phyloP scores from a whole-genome alignment of 2,888 invertebrate genomes.

The Lepidochrysops patricia region DNA sequence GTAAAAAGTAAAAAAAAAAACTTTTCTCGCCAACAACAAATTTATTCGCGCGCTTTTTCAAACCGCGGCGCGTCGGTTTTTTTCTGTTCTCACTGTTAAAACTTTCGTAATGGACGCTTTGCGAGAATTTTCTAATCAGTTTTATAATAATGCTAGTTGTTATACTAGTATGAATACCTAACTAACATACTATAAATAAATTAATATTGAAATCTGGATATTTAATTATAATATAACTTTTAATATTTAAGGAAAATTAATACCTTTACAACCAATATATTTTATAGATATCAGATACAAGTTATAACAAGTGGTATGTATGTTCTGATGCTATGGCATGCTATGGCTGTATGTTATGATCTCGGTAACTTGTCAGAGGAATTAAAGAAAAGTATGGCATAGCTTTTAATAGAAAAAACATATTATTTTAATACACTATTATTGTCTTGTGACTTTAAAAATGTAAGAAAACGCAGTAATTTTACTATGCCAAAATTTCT shows the following conservation, averaged over 20 bases:
- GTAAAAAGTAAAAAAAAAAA: not conserved
- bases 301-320: not conserved
- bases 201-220: too few relatives aligned
- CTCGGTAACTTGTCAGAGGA: not conserved
- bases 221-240: too few relatives aligned
- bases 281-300: not conserved
- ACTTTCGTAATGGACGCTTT: not conserved
- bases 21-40: not conserved
- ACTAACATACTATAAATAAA: too few relatives aligned
- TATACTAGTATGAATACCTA: too few relatives aligned
- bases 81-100: not conserved
- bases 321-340: too few relatives aligned
- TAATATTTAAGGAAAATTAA: too few relatives aligned
- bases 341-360: conserved; percentile 1
- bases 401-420: not conserved
- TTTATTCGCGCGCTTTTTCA: conserved; percentile 2
- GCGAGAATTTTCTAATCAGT: not conserved
- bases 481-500: too few relatives aligned
- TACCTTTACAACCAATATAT: too few relatives aligned
- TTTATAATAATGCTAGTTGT: not conserved
- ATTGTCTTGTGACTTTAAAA: not conserved
- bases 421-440: not conserved
- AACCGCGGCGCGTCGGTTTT: not conserved
- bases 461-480: too few relatives aligned
- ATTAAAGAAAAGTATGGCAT: not conserved